A percentile compares a stretch with the other conserved stretches of the same genome.
phyloP scores from a whole-genome alignment of 2,888 invertebrate genomes.

The Diaperis boleti region DNA sequence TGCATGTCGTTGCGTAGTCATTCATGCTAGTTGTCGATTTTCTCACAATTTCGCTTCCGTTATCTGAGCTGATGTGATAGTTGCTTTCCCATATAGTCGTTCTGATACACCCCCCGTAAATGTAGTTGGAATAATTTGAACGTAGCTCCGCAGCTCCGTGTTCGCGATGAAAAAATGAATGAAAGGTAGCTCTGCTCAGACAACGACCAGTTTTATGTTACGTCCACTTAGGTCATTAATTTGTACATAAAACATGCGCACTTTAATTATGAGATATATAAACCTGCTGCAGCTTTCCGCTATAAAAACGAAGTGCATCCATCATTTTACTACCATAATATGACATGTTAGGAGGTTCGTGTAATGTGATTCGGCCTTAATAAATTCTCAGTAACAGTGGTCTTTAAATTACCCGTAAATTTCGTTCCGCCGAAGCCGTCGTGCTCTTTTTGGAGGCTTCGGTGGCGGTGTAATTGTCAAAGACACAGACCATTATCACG shows the following conservation, averaged over 20 bases:
- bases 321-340: constrained; percentile 51
- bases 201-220: constrained; percentile 37
- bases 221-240: constrained; percentile 47
- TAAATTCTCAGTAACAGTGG: constrained; percentile 8
- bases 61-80: too few species aligned
- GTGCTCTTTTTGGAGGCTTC: background rate
- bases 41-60: too few species aligned
- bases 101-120: too few species aligned
- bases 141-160: too few species aligned
- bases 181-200: constrained; percentile 46
- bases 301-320: constrained; percentile 49
- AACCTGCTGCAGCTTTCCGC: constrained; percentile 48
- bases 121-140: too few species aligned
- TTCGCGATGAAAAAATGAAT: constrained; percentile 44
- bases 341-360: constrained; percentile 52
- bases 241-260: constrained; percentile 49
- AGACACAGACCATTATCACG: constrained; percentile 6
- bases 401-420: background rate
- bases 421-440: background rate
- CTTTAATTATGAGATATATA: constrained; percentile 51
- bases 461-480: background rate
- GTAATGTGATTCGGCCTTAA: constrained; percentile 50
- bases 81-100: too few species aligned
- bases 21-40: too few species aligned
- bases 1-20: too few species aligned